Base-by-base conservation (phyloP, 2,888 invertebrate species). In the Dryocosmus kuriphilus region DNA sequence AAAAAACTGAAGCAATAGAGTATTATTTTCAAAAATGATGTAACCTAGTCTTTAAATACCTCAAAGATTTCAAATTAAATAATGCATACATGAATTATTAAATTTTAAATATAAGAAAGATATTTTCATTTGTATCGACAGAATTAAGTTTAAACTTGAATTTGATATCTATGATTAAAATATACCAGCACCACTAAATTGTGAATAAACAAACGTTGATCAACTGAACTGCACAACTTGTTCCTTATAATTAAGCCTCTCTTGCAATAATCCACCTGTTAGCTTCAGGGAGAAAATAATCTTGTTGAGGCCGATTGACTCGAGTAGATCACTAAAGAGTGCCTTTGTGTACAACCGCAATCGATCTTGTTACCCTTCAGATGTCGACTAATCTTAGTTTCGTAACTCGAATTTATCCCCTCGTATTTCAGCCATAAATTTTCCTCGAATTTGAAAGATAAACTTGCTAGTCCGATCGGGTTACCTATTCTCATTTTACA, bases 281-380 rank as follows among this genome's bases (percentile, higher is more conserved):
- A 41, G 51, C 46, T 71, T 51, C 32, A 4, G 11, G 71, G 19
- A 32, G n/a, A 51, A 41, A 11, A 51, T 71, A 51, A 71, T 51
- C 71, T 71, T 30, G 46, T 51, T 51, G 71, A 71, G 51, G 27
- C 24, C 51, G n/a, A 71, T 71, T 51, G 51, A 71, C 46, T 71
- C 16, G 11, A 55, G n/a, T n/a, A 9, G 7, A 51, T 71, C 71
- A 71, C 71, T 46, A 30, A 51, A 67, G n/a, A 51, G n/a, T 51
- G n/a, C n/a, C 30, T 51, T 51, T 71, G 30, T 51, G 30, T 46
- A 71, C 51, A 71, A 51, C 51, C 32, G 51, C 30, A 71, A 71
- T 71, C 51, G 46, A 41, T 71, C 67, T 46, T 46, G 67, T 27
- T 67, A 46, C 67, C 67, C 27, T 67, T 67, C 41, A 67, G 46